Evolutionary conservation across 2,888 invertebrate species (phyloP).

Genomic region (Cenopis cana): DNA sequence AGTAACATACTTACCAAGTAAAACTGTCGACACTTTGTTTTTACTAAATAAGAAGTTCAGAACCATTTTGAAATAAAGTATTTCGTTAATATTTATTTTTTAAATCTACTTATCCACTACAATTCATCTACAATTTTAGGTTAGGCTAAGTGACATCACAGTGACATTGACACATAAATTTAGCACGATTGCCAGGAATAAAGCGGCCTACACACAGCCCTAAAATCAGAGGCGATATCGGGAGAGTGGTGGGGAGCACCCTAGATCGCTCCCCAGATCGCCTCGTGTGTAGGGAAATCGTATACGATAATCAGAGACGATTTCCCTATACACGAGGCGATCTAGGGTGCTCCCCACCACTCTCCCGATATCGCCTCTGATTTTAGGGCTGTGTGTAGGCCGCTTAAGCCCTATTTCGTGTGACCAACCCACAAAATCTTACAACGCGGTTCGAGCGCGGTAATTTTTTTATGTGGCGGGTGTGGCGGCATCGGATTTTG

Average conservation of each 20-base stretch:
- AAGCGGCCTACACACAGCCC: too few relatives aligned
- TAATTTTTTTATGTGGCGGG: background rate
- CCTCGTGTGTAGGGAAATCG: too few relatives aligned
- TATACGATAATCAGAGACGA: too few relatives aligned
- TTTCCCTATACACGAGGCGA: too few relatives aligned
- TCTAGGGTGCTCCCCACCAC: too few relatives aligned
- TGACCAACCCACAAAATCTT: background rate
- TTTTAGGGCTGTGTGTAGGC: too few relatives aligned
- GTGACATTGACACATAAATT: background rate
- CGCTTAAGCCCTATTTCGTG: background rate
- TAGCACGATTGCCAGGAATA: background rate
- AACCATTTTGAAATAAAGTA: constrained; percentile 21
- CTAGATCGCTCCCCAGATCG: too few relatives aligned
- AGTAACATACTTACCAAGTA: constrained; percentile 21
- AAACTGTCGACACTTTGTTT: constrained; percentile 14
- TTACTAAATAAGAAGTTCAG: constrained; percentile 30
- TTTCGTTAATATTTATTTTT: too few relatives aligned
- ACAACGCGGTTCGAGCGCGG: background rate
- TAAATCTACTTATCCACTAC: too few relatives aligned
- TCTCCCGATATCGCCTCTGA: too few relatives aligned
- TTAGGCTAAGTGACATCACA: background rate
- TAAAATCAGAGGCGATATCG: too few relatives aligned
- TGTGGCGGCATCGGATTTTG: background rate
- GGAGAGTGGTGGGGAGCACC: too few relatives aligned
- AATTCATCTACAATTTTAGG: background rate